Conservation (phyloP, 2,888 invertebrate genomes). For the Eupithecia abbreviata region DNA sequence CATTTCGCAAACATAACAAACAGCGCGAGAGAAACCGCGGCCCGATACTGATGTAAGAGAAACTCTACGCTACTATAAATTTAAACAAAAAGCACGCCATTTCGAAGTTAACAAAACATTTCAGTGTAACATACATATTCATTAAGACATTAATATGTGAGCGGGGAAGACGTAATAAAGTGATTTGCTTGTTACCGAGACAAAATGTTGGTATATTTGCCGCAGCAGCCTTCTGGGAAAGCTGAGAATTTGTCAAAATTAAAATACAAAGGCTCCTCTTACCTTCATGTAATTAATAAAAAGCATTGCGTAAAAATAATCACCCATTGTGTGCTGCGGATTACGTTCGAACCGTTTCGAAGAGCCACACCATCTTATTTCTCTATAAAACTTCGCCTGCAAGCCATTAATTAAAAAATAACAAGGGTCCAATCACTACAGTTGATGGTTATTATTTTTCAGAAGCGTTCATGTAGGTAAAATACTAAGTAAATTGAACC, state of each 20-base stretch:
- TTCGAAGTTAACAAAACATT: conserved; percentile 36
- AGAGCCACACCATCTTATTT: conserved; percentile 24
- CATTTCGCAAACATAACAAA: conserved; percentile 11
- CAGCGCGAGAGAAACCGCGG: conserved; percentile 12
- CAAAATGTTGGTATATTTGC: conserved; percentile 39
- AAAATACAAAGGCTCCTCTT: conserved; percentile 74
- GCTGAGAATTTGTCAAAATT: conserved; percentile 75
- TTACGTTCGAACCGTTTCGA: conserved; percentile 34
- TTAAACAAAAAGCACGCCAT: conserved; percentile 34
- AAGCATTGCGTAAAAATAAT: conserved; percentile 72
- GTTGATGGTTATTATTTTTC: conserved; percentile 32
- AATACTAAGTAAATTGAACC: neutral
- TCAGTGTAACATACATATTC: conserved; percentile 40
- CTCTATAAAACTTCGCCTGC: conserved; percentile 32
- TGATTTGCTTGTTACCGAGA: conserved; percentile 40
- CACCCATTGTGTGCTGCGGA: conserved; percentile 66
- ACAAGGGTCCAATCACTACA: conserved; percentile 21
- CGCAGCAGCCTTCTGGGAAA: conserved; percentile 62
- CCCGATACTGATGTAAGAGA: conserved; percentile 27
- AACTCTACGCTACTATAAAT: conserved; percentile 33
- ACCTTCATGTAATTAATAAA: conserved; percentile 72
- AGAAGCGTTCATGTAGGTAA: conserved; percentile 15
- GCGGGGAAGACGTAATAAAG: conserved; percentile 40
- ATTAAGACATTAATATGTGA: conserved; percentile 42
- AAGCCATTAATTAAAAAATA: conserved; percentile 46